phyloP scores from a whole-genome alignment of 2,113 vertebrate genomes.

The Gnathonemus echidnorhynchus region DNA sequence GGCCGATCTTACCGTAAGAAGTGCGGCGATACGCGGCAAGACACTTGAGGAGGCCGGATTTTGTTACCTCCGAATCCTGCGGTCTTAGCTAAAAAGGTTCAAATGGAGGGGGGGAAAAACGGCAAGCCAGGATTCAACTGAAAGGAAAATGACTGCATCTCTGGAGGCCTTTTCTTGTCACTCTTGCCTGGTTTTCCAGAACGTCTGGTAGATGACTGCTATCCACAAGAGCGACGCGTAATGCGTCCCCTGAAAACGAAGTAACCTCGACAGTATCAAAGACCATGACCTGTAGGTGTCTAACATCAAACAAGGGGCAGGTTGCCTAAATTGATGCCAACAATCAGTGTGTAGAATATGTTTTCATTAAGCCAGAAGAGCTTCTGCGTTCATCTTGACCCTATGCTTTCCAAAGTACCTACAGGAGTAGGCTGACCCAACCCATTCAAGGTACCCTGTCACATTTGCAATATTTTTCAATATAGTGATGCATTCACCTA shows the following conservation, averaged over 20 bases:
- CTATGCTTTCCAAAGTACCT: not conserved
- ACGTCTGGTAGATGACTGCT: not conserved
- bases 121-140: not conserved
- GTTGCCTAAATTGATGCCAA: not conserved
- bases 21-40: not conserved
- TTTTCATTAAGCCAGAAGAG: not conserved
- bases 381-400: not conserved
- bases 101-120: not conserved
- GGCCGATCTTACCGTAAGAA: slow-evolving; percentile 7
- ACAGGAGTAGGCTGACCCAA: not conserved
- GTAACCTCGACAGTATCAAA: not conserved
- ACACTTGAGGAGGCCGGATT: not conserved
- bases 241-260: not conserved
- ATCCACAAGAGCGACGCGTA: not conserved
- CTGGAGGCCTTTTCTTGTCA: not conserved
- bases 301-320: not conserved
- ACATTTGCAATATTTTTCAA: not conserved
- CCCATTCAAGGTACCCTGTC: not conserved
- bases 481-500: not conserved
- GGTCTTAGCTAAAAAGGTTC: not conserved
- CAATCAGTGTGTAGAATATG: not conserved
- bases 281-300: not conserved
- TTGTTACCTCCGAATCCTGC: not conserved
- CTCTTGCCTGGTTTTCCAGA: not conserved
- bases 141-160: not conserved